Evolutionary conservation across 30 jellyfish, hydroid and myxozoan species (phyloP).

Genomic region (Hydractinia echinata): DNA sequence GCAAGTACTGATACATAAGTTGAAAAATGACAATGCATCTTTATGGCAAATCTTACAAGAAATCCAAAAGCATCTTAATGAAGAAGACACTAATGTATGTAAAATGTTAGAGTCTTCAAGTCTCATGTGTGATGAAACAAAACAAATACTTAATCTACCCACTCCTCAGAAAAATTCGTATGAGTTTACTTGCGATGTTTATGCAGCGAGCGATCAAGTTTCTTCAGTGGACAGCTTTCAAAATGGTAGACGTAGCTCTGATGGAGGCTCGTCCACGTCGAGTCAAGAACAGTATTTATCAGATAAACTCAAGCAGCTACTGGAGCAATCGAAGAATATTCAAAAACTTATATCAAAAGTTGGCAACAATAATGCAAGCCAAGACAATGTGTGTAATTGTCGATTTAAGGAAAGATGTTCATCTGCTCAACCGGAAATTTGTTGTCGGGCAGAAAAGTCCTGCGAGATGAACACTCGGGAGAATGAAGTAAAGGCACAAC

Average conservation of each 20-base stretch:
- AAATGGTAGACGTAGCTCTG: not conserved
- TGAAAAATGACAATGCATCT: constrained; percentile 36
- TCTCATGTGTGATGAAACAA: not conserved
- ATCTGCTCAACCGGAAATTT: not conserved
- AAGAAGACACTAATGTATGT: not conserved
- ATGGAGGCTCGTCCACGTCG: constrained; percentile 21
- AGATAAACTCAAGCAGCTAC: constrained; percentile 53
- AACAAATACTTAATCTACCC: not conserved
- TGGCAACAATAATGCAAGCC: not conserved
- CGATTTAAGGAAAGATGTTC: not conserved
- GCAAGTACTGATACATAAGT: constrained; percentile 27
- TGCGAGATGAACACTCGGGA: not conserved
- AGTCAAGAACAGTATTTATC: constrained; percentile 47
- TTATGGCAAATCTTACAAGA: constrained; percentile 46
- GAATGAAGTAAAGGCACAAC: not conserved
- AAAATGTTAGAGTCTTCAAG: not conserved
- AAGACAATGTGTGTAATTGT: not conserved
- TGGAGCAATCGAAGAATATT: constrained; percentile 75
- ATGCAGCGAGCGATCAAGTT: constrained; percentile 11
- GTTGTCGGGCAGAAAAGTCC: not conserved
- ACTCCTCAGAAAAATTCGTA: not conserved
- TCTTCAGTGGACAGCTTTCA: not conserved
- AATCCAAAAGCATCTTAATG: constrained; percentile 22
- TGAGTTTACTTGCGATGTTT: not conserved
- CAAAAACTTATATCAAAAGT: constrained; percentile 49